Evolutionary conservation across 2,797 vertebrate species (phyloP).

Genomic region (Lithobates pipiens): DNA sequence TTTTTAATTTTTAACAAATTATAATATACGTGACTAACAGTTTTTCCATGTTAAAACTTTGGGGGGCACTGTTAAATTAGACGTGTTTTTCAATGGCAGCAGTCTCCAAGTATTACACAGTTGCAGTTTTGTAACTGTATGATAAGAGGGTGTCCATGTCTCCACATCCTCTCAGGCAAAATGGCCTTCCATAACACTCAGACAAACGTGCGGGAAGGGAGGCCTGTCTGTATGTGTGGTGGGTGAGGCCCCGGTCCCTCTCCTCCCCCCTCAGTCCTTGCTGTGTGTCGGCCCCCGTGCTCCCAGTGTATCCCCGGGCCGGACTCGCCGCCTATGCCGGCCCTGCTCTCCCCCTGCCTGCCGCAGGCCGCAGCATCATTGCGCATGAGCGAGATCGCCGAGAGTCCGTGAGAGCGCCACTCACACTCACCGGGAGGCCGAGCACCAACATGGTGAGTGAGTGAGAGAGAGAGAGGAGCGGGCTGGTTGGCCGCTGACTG

Average conservation of each 20-base stretch:
- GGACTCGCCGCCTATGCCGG: constrained; percentile 22
- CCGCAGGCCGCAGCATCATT: constrained; percentile 71
- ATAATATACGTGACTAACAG: too few relatives aligned
- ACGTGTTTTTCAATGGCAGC: too few relatives aligned
- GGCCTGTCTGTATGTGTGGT: too few relatives aligned
- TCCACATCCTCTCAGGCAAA: too few relatives aligned
- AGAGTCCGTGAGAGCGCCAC: constrained; percentile 66
- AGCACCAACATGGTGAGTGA: constrained; percentile 78
- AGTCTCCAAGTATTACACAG: too few relatives aligned
- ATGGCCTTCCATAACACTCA: too few relatives aligned
- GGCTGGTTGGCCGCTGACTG: constrained; percentile 18
- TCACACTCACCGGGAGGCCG: constrained; percentile 66
- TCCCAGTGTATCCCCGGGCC: constrained; percentile 1
- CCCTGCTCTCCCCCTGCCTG: constrained; percentile 56
- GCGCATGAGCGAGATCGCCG: constrained; percentile 79
- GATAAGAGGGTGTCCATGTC: too few relatives aligned
- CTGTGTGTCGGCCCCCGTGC: not conserved
- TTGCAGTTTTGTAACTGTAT: too few relatives aligned
- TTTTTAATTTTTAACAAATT: too few relatives aligned
- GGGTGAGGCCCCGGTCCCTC: constrained; percentile 17
- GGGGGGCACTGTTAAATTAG: too few relatives aligned
- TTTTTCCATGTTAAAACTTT: too few relatives aligned
- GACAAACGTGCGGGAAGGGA: too few relatives aligned
- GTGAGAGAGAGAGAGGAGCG: constrained; percentile 24
- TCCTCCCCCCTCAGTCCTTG: constrained; percentile 51